Conservation (phyloP, 1,140 invertebrate genomes). For the Pteromalus puparum region DNA sequence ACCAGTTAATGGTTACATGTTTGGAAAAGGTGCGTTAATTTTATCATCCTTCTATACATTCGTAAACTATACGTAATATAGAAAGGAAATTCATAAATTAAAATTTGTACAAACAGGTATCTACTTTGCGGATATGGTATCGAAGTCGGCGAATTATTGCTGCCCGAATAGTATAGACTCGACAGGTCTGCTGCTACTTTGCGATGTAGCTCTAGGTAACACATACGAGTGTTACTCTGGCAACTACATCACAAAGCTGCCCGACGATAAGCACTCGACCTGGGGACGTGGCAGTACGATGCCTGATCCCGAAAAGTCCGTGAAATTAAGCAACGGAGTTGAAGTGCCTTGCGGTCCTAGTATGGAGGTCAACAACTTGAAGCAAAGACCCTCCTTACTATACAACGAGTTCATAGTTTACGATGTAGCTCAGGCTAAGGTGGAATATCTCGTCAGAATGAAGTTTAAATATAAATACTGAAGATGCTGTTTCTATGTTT, state of each 20-base stretch:
- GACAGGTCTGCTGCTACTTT: conserved; percentile 91
- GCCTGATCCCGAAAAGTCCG: conserved; percentile 78
- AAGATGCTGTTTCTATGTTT: conserved; percentile 1
- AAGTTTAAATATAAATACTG: conserved; percentile 84
- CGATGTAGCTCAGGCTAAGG: conserved; percentile 91
- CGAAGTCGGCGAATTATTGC: conserved; percentile 99
- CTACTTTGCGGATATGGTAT: conserved; percentile 99
- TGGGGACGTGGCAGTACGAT: conserved; percentile 86
- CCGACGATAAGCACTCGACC: conserved; percentile 86
- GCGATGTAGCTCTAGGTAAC: conserved; percentile 96
- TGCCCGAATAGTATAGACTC: conserved; percentile 82
- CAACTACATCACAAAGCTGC: conserved; percentile 86
- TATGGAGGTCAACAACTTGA: conserved; percentile 65
- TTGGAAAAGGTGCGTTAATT: conserved; percentile 90
- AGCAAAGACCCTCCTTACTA: conserved; percentile 77
- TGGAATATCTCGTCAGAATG: conserved; percentile 86
- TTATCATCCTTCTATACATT: background rate
- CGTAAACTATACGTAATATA: background rate
- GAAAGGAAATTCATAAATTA: background rate
- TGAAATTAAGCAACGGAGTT: conserved; percentile 77
- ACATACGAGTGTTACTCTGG: conserved; percentile 87
- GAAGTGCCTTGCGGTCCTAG: conserved; percentile 86
- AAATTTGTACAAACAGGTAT: conserved; percentile 63
- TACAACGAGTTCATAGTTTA: conserved; percentile 97
- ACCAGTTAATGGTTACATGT: conserved; percentile 97